Conservation (phyloP, 1,140 invertebrate species). For the Aphelenchoides besseyi region DNA sequence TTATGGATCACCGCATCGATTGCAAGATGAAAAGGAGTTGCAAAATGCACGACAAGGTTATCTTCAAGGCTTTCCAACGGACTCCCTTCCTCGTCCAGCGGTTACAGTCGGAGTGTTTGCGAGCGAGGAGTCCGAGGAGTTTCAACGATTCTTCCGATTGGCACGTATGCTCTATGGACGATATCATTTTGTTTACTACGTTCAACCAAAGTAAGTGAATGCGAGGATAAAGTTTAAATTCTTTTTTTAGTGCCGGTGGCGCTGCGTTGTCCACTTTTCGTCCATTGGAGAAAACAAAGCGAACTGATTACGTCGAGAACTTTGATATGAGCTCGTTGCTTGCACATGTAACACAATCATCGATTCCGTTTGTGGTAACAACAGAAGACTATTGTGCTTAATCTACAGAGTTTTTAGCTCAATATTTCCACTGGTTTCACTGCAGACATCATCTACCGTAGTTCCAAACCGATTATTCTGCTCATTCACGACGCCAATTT, state of each 20-base stretch:
- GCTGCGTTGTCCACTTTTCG: slow-evolving; percentile 25
- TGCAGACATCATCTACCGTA: slow-evolving; percentile 23
- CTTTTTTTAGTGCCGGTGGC: slow-evolving; percentile 15
- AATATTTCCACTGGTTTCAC: slow-evolving; percentile 37
- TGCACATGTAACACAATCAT: slow-evolving; percentile 32
- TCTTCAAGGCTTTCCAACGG: background rate
- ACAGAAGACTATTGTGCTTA: background rate
- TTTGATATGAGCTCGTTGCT: slow-evolving; percentile 37
- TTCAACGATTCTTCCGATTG: slow-evolving; percentile 22
- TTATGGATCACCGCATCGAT: slow-evolving; percentile 9
- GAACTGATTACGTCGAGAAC: slow-evolving; percentile 12
- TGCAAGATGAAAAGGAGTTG: slow-evolving; percentile 23
- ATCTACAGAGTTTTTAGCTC: slow-evolving; percentile 14
- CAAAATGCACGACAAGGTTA: slow-evolving; percentile 19
- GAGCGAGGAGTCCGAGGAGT: slow-evolving; percentile 36
- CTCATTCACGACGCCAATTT: slow-evolving; percentile 17
- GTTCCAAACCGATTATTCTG: slow-evolving; percentile 17
- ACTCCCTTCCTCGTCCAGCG: slow-evolving; percentile 11
- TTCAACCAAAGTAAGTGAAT: slow-evolving; percentile 32
- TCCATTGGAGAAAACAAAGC: slow-evolving; percentile 18
- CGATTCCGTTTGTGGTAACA: slow-evolving; percentile 34
- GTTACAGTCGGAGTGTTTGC: slow-evolving; percentile 42
- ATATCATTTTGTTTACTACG: slow-evolving; percentile 42
- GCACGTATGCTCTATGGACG: slow-evolving; percentile 38
- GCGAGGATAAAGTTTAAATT: background rate